Percentiles rank a stretch among this genome's conserved stretches.
phyloP scores from a whole-genome alignment of 2,888 invertebrate species.

The Drosophila falleni region DNA sequence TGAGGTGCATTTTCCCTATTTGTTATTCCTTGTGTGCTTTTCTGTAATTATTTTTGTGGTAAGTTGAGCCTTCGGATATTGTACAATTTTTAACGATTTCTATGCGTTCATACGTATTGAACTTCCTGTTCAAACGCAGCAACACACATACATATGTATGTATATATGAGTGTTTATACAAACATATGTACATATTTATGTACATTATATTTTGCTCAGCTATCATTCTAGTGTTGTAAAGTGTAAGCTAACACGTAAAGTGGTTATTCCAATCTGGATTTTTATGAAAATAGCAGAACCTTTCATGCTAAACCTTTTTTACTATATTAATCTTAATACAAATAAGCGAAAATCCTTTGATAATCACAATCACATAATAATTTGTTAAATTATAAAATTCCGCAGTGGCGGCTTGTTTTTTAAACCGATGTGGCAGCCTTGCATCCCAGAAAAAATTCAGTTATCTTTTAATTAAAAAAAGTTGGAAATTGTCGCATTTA shows the following conservation, averaged over 20 bases:
- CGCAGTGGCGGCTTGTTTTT: too few relatives aligned
- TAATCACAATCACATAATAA: too few relatives aligned
- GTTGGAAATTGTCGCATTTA: too few relatives aligned
- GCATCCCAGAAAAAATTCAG: too few relatives aligned
- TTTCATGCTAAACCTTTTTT: background rate
- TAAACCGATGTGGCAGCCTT: too few relatives aligned
- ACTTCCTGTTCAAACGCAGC: background rate
- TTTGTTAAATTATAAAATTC: too few relatives aligned
- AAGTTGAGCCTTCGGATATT: constrained; percentile 15
- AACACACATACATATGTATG: background rate
- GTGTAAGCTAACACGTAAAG: background rate
- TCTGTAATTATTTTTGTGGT: constrained; percentile 27
- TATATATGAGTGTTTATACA: constrained; percentile 22
- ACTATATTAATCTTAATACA: background rate
- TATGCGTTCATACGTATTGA: background rate
- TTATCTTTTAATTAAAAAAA: too few relatives aligned
- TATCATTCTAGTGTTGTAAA: constrained; percentile 38
- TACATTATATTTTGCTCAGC: constrained; percentile 1
- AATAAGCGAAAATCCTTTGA: background rate
- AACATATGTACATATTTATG: constrained; percentile 24
- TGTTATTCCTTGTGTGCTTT: background rate
- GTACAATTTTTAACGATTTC: background rate
- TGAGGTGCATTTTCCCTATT: background rate
- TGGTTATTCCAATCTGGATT: background rate
- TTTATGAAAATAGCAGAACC: background rate